Evolutionary conservation across 2,888 invertebrate genomes (phyloP), one percentile per base, ranked within the genome.

Genomic region (Tanypteryx hageni): DNA sequence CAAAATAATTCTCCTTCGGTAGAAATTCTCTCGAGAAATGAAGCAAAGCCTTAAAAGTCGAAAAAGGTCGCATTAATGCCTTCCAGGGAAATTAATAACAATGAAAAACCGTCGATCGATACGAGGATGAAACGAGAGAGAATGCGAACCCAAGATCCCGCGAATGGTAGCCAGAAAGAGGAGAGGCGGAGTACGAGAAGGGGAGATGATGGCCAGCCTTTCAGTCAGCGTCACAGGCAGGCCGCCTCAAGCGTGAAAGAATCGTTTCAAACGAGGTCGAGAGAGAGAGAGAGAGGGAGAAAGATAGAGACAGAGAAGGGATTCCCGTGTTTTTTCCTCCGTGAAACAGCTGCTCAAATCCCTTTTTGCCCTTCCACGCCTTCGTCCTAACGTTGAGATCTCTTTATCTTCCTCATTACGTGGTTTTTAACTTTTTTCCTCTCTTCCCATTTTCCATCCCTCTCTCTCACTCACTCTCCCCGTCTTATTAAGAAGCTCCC

Each of bases 361-460:
- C 68, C 22, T 22, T 68, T n/a, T 68, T 68, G 68, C n/a, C 76
- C 76, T 11, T 76, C 76, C 76, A 27, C 27, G 22, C 68, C 22
- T 22, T 22, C 76, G 27, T 22, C 22, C 76, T 76, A 27, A 76
- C 27, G 22, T 27, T 11, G 27, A 76, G 27, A 76, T 76, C 76
- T 76, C 27, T 76, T 76, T 76, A 76, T 76, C 27, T 76, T 5
- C 76, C 76, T 76, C 76, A 76, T 76, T 76, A 76, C 76, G 76
- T 27, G 76, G 22, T 76, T 76, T 76, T 76, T 22, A 27, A 76
- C 76, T 76, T 76, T 76, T 76, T 27, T 44, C 44, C 44, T 44
- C 44, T 44, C 44, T 44, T 44, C 44, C 44, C 44, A 44, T 44
- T 44, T 44, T 44, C 44, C 5, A 1, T 44, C 44, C 11, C 27